Conservation (phyloP, 1,140 invertebrate species). For the Homalodisca vitripennis region DNA sequence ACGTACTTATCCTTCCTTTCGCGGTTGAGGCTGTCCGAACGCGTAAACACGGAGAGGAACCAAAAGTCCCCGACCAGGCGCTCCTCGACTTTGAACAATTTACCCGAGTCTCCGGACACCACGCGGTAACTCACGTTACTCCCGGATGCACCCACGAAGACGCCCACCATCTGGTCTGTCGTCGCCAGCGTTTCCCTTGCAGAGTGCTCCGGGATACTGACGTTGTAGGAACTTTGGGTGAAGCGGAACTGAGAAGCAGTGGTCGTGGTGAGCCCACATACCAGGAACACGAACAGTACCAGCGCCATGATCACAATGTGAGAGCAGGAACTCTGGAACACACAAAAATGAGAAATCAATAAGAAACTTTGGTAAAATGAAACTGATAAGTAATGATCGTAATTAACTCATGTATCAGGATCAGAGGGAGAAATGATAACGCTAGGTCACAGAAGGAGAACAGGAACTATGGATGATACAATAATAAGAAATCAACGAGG, state of each 20-base stretch:
- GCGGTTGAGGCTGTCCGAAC: constrained; percentile 84
- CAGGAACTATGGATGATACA: no score
- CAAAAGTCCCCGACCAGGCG: constrained; percentile 86
- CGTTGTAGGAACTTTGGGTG: constrained; percentile 76
- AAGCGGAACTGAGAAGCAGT: constrained; percentile 58
- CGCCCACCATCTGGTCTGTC: constrained; percentile 65
- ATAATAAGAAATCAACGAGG: no score
- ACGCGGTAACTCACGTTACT: constrained; percentile 76
- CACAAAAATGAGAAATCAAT: no score
- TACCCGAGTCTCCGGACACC: constrained; percentile 75
- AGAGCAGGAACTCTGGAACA: no score
- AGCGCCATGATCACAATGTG: neutral
- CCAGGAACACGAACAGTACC: neutral
- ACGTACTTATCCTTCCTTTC: constrained; percentile 83
- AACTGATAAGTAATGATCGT: no score
- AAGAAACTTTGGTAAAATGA: no score
- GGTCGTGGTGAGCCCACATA: neutral
- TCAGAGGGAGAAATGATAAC: no score
- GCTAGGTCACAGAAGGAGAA: no score
- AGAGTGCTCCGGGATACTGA: constrained; percentile 87
- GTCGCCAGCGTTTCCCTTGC: constrained; percentile 76
- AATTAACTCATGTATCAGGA: no score
- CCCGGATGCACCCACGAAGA: constrained; percentile 52
- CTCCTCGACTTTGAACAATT: constrained; percentile 91
- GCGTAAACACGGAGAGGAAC: constrained; percentile 83